Conservation (phyloP, 2,797 vertebrate species). For the Synaphobranchus kaupii region DNA sequence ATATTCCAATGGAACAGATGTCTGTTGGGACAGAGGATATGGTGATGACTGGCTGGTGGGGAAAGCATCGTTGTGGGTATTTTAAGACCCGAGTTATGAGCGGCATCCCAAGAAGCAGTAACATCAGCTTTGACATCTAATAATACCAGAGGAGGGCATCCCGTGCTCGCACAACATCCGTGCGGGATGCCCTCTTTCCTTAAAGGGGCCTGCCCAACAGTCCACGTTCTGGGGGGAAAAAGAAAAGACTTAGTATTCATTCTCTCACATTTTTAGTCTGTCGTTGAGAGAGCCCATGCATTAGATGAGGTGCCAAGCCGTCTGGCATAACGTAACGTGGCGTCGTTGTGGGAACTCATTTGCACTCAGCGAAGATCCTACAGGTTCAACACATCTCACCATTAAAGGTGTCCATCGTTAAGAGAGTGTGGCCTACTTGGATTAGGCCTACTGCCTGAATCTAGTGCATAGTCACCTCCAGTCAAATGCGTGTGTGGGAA, state of each 20-base stretch:
- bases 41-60: not conserved
- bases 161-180: not conserved
- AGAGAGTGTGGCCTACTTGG: not conserved
- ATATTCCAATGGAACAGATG: not conserved
- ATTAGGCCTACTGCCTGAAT: not conserved
- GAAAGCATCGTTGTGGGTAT: not conserved
- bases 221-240: not conserved
- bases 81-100: conserved; percentile 12
- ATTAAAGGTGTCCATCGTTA: too few relatives aligned
- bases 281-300: not conserved
- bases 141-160: not conserved
- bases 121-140: conserved; percentile 14
- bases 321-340: not conserved
- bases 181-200: not conserved
- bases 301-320: not conserved
- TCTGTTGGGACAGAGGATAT: not conserved
- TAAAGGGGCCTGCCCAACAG: not conserved
- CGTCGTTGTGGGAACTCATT: not conserved
- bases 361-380: not conserved
- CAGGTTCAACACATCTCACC: too few relatives aligned
- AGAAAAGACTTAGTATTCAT: not conserved
- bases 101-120: not conserved
- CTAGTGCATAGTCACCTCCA: not conserved
- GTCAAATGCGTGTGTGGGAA: not conserved
- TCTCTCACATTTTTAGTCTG: too few relatives aligned